These are phyloP conservation scores for Chrysolophus pictus DNA, from an alignment of 2,797 vertebrate species.

Conservation along the genomic window DNA sequence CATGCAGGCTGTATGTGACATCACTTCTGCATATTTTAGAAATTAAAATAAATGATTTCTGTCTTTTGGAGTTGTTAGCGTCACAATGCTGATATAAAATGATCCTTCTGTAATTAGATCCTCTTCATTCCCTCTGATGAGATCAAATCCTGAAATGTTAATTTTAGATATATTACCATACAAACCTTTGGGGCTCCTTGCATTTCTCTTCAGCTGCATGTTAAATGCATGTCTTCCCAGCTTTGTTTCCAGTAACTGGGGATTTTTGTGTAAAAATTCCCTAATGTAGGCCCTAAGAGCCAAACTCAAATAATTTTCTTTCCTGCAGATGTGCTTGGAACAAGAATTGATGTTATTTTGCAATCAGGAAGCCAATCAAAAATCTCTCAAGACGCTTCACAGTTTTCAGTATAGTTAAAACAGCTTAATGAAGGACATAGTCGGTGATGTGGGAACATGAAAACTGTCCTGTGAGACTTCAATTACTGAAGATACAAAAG, in stretches of 20 bases:
- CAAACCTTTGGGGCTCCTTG: background rate
- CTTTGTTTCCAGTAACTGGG: background rate
- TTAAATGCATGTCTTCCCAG: background rate
- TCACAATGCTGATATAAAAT: background rate
- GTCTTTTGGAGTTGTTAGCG: background rate
- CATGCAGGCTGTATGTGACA: background rate
- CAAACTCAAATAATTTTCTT: conserved; percentile 4
- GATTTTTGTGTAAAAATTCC: background rate
- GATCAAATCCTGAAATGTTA: background rate
- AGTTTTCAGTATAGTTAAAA: background rate
- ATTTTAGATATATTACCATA: background rate
- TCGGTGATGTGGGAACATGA: background rate
- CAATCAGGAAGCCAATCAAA: conserved; percentile 13
- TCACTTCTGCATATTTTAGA: conserved; percentile 19
- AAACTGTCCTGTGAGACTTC: background rate
- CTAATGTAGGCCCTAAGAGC: background rate
- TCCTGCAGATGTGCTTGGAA: background rate
- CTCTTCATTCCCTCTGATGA: conserved; percentile 3
- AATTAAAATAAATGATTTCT: conserved; percentile 31
- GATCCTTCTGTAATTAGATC: background rate
- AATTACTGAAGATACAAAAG: background rate
- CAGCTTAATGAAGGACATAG: background rate
- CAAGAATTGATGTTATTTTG: background rate
- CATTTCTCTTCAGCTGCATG: background rate
- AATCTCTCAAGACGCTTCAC: background rate